Base-by-base conservation (phyloP, 1,140 invertebrate genomes). In the Magallana gigas region DNA sequence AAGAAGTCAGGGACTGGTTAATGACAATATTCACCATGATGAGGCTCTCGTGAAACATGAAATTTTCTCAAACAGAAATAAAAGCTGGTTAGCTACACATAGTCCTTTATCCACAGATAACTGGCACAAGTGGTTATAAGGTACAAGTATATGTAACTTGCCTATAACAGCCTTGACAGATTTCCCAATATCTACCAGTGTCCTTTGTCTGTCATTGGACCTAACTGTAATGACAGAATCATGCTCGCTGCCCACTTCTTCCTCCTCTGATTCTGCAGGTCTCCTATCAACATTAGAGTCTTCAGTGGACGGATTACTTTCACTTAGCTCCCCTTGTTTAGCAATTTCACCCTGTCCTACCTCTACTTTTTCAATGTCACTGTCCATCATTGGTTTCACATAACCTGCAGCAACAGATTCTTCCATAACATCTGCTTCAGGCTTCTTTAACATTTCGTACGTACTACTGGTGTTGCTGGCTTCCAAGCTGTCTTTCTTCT, bases 141-240 rank as follows among this genome's bases (percentile, higher is more conserved):
- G 36, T 48, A 48, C 36, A 48, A 48, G 36, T 48, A 48, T 48
- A 48, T 48, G 36, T 12, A 12, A 76, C 23, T 3, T 76, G 93
- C 93, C 93, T 89, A 94, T 90, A 80, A 94, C 86, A 81, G 91
- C 93, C 87, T 92, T 93, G 59, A 94, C 87, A 60, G 89, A 91
- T 80, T 92, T 92, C 23, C 92, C 91, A 36, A 94, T 76, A 36
- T 94, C 92, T 83, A 86, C 80, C 23, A 92, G 60, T 12, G 92
- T 90, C 23, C 89, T 89, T 58, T 92, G 90, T 86, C 86, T 58
- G 57, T 91, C 92, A 59, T 91, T 92, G 18, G 91, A 91, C 87
- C 87, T 89, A 11, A 93, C 92, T 87, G 92, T 93, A 8, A 92
- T 89, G 7, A 93, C 89, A 18, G 92, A 93, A 83, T 93, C 92